Evolutionary conservation across 1,140 invertebrate genomes (phyloP), one percentile per base, ranked within the genome.

Genomic region (Drosophila santomea): DNA sequence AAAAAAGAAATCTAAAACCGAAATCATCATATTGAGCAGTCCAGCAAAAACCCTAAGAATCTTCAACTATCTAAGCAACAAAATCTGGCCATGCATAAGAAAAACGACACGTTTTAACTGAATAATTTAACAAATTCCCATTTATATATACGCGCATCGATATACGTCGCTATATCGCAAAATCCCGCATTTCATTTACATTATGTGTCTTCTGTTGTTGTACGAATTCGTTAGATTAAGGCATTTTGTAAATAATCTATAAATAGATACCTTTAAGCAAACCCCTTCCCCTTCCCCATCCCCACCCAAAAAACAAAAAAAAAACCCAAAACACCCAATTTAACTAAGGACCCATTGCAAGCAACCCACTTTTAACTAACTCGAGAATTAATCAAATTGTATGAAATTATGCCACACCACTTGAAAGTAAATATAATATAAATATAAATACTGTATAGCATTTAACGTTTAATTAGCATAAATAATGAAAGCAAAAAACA

Each of bases 371-470:
- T 86, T 86, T 78, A 86, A 88, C 83, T 83, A 86, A 86, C 83
- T 88, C 60, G 83, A 86, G 83, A 86, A 86, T 86, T 86, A 88
- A 88, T 89, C 83, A 88, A 88, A 89, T 89, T 88, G 83, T 88
- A 89, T 78, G 75, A 78, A 78, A 78, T 78, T 78, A 78, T 89
- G 76, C 76, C 81, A 89, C 76, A 88, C 67, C 69, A 79, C 63
- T 74, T 74, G 68, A 47, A 78, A 74, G 36, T 74, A 74, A 74
- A 74, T 12, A 74, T 74, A 74, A 66, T 12, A 60, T 73, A 73
- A 72, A 62, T 64, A 74, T 64, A 75, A 74, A 73, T 80, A 89
- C 64, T 89, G 84, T 89, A 89, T 89, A 89, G 84, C 80, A 89
- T 78, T 84, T 89, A 89, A 78, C 68, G 68, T 84, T 89, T 84